Evolutionary conservation across 2,888 invertebrate genomes (phyloP).

Genomic region (Pegoplata infirma): DNA sequence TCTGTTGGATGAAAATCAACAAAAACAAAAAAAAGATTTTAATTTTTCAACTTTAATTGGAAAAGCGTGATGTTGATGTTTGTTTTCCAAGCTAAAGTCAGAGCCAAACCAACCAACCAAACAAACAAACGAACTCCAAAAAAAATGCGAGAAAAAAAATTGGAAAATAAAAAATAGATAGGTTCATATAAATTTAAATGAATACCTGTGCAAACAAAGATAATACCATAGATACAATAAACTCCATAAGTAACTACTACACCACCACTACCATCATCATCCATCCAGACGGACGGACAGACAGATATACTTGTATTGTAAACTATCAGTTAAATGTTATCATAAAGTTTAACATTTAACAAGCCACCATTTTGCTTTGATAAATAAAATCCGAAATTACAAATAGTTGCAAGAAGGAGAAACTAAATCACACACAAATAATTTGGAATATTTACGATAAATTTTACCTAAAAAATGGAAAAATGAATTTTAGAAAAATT

Average conservation of each 20-base stretch:
- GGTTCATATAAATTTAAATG: constrained; percentile 54
- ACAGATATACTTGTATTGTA: constrained; percentile 4
- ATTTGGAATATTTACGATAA: background rate
- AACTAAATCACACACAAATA: background rate
- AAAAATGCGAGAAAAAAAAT: constrained; percentile 16
- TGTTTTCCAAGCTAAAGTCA: constrained; percentile 52
- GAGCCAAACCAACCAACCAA: constrained; percentile 15
- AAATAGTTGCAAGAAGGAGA: background rate
- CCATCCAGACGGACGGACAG: constrained; percentile 8
- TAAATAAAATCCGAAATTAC: constrained; percentile 32
- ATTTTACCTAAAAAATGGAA: background rate
- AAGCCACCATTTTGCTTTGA: constrained; percentile 62
- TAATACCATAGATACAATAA: constrained; percentile 37
- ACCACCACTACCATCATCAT: background rate
- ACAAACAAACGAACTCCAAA: background rate
- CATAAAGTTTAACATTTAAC: constrained; percentile 58
- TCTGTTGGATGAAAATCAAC: background rate
- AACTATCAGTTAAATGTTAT: constrained; percentile 59
- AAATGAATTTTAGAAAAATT: no score
- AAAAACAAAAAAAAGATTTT: constrained; percentile 40
- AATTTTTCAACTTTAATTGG: constrained; percentile 58
- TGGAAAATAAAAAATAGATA: constrained; percentile 41
- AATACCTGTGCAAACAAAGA: constrained; percentile 62
- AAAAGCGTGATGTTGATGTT: constrained; percentile 62
- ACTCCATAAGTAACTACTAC: constrained; percentile 9